Percentiles rank a stretch among this genome's conserved stretches.
phyloP scores from a whole-genome alignment of 2,888 invertebrate species.

The Plebejus argus region DNA sequence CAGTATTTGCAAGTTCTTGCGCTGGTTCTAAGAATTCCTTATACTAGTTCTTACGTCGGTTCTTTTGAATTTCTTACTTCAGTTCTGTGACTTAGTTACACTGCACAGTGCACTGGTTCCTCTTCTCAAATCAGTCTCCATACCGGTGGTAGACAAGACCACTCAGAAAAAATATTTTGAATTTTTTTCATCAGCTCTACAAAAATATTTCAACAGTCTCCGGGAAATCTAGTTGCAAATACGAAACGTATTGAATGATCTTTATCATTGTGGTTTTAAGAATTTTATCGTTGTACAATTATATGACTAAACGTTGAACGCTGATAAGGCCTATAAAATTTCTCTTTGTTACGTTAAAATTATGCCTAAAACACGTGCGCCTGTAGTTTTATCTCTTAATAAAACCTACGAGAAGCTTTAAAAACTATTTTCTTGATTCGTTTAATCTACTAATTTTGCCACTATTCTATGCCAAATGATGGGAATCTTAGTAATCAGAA shows the following conservation, averaged over 20 bases:
- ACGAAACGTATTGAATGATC: background rate
- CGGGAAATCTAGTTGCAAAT: background rate
- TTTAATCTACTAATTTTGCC: too few relatives aligned
- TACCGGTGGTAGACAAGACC: too few relatives aligned
- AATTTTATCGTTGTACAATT: conserved; percentile 5
- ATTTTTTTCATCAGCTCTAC: too few relatives aligned
- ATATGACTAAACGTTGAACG: background rate
- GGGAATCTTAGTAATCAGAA: too few relatives aligned
- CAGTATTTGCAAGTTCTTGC: background rate
- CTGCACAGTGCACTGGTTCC: too few relatives aligned
- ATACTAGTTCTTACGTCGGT: too few relatives aligned
- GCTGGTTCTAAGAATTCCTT: too few relatives aligned
- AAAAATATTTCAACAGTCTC: background rate
- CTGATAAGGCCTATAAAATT: background rate
- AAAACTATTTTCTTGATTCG: background rate
- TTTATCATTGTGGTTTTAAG: background rate
- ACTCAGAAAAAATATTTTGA: too few relatives aligned
- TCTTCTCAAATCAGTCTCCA: too few relatives aligned
- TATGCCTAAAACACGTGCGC: background rate
- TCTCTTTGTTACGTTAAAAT: background rate
- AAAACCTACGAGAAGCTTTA: background rate
- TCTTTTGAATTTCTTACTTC: too few relatives aligned
- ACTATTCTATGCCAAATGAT: too few relatives aligned
- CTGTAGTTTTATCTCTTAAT: background rate
- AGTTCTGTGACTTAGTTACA: too few relatives aligned